These are phyloP conservation scores for Reinhardtius hippoglossoides DNA, from an alignment of 2,113 vertebrate species.

Conservation along the genomic window DNA sequence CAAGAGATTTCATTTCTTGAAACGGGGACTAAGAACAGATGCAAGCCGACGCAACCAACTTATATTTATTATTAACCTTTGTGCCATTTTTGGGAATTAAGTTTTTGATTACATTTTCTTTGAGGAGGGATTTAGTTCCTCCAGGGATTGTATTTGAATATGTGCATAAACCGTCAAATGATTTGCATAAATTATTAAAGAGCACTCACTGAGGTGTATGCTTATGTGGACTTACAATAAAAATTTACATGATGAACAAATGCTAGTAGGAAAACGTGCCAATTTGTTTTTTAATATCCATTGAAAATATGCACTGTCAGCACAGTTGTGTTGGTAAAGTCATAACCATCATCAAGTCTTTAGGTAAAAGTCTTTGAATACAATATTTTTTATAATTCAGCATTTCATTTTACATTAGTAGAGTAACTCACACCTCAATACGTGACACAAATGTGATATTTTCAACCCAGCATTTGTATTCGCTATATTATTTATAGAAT, in stretches of 20 bases:
- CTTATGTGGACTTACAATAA: not conserved
- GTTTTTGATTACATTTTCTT: not conserved
- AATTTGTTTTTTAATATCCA: not conserved
- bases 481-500: no score
- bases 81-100: not conserved
- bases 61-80: not conserved
- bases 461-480: no score
- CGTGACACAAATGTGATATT: no score
- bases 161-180: not conserved
- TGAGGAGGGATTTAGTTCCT: not conserved
- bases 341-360: no score
- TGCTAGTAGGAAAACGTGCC: no score
- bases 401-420: no score
- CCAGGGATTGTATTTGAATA: not conserved
- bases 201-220: not conserved
- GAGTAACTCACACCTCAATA: no score
- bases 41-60: not conserved
- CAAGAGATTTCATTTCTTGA: slow-evolving; percentile 16
- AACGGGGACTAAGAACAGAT: slow-evolving; percentile 10
- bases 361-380: no score
- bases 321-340: no score
- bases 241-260: not conserved
- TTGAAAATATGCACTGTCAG: no score
- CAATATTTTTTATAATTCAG: no score
- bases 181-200: no score